phyloP scores from a whole-genome alignment of 2,888 invertebrate species.

The Masnerella sp. region DNA sequence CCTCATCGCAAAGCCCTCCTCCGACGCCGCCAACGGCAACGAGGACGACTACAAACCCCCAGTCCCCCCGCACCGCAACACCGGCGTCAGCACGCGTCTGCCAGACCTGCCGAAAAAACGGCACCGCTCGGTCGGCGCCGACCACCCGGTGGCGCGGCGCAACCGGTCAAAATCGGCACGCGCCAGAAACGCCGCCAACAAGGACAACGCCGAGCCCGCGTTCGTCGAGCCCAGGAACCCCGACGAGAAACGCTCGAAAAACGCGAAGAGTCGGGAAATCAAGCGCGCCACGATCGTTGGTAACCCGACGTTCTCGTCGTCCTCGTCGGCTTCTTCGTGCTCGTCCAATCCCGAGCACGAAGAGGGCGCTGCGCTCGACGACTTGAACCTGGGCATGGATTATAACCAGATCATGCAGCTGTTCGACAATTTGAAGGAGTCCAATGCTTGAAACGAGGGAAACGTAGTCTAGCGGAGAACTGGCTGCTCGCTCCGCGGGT shows the following conservation, averaged over 20 bases:
- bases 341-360: constrained; percentile 76
- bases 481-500: constrained; percentile 18
- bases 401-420: constrained; percentile 99
- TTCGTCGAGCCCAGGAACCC: constrained; percentile 72
- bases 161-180: constrained; percentile 64
- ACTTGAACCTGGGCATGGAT: constrained; percentile 91
- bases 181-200: constrained; percentile 65
- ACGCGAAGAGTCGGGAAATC: constrained; percentile 80
- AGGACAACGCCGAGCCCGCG: constrained; percentile 55
- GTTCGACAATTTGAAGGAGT: constrained; percentile 97
- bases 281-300: constrained; percentile 92
- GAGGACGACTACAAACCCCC: constrained; percentile 89
- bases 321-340: constrained; percentile 72
- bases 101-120: constrained; percentile 75
- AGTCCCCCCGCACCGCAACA: constrained; percentile 91
- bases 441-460: constrained; percentile 84
- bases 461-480: constrained; percentile 38
- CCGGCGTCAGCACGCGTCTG: constrained; percentile 80
- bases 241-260: constrained; percentile 68
- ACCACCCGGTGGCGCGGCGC: constrained; percentile 72
- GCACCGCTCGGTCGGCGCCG: constrained; percentile 73
- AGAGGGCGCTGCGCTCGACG: constrained; percentile 86
- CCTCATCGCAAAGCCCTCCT: constrained; percentile 52
- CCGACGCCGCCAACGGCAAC: constrained; percentile 67
- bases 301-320: constrained; percentile 90